phyloP scores from a whole-genome alignment of 2,797 vertebrate genomes.

The Clangula hyemalis region DNA sequence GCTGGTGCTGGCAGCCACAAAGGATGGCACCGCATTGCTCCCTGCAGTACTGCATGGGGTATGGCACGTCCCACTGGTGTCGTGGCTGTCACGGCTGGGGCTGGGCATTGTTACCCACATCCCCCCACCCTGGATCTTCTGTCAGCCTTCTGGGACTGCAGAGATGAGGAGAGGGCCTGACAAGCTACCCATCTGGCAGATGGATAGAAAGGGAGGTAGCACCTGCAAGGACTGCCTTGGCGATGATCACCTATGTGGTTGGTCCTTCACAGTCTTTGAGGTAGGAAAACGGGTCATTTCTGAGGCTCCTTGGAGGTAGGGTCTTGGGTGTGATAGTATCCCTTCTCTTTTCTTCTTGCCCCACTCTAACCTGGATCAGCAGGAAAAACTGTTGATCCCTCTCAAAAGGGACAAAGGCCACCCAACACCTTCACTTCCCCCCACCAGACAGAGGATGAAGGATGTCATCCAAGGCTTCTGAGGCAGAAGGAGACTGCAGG shows the following conservation, averaged over 20 bases:
- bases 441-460: neutral
- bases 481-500: neutral
- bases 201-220: neutral
- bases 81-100: neutral
- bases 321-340: neutral
- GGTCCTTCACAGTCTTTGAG: neutral
- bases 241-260: neutral
- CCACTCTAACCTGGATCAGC: neutral
- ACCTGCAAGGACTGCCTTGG: neutral
- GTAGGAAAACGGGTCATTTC: neutral
- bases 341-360: neutral
- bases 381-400: neutral
- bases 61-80: accelerated
- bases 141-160: neutral
- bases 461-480: neutral
- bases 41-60: neutral
- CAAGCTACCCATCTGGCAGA: accelerated
- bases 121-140: neutral
- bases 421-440: neutral
- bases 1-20: neutral
- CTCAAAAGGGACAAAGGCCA: neutral
- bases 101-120: neutral
- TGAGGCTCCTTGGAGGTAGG: neutral
- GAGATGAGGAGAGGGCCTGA: neutral
- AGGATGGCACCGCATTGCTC: neutral